These are phyloP conservation scores for Lithophane leautieri DNA, from an alignment of 2,888 invertebrate genomes.

Conservation along the genomic window DNA sequence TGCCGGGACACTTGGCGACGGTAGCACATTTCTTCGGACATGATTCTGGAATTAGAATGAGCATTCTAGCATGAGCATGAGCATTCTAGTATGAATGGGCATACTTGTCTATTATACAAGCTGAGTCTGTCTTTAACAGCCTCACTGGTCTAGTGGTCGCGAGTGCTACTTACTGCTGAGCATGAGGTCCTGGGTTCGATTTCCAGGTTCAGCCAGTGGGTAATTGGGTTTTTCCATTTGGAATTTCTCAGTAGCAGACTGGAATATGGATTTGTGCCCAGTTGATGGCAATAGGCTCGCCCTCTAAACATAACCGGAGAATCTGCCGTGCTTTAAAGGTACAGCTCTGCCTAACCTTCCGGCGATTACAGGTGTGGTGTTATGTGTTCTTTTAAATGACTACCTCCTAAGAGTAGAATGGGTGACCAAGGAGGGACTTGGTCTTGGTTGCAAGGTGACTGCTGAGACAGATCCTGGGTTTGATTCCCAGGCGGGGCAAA, in stretches of 20 bases:
- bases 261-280: background rate
- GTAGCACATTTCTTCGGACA: conserved; percentile 45
- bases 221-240: background rate
- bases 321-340: too few species aligned
- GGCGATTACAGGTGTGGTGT: background rate
- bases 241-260: background rate
- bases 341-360: too few species aligned
- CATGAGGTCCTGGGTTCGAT: background rate
- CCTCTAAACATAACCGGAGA: too few species aligned
- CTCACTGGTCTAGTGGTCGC: background rate
- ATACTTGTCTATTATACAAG: background rate
- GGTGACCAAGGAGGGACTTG: too few species aligned
- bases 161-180: background rate
- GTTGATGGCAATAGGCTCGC: background rate
- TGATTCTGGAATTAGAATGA: conserved; percentile 36
- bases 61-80: background rate
- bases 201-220: background rate
- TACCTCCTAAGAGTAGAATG: background rate
- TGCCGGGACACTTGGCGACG: conserved; percentile 58
- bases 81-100: too few species aligned
- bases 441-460: background rate
- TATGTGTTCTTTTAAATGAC: too few species aligned
- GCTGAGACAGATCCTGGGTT: too few species aligned
- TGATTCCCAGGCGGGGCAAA: background rate
- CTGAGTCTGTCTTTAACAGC: background rate